Conservation (phyloP, 2,888 invertebrate species). For the Ennomos fuscantarius region DNA sequence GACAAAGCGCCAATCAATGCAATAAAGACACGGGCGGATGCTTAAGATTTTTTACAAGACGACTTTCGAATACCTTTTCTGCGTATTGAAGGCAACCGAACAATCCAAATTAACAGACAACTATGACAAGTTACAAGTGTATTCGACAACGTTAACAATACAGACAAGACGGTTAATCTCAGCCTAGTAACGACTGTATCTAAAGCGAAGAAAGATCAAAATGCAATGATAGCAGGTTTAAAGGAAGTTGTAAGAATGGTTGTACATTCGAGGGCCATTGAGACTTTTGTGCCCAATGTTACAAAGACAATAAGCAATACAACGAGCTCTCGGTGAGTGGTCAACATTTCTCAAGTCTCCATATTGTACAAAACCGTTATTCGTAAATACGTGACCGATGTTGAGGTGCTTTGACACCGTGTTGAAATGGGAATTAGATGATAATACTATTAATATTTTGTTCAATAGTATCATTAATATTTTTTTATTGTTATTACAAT, state of each 20-base stretch:
- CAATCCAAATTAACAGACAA: conserved; percentile 81
- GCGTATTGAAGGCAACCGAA: conserved; percentile 68
- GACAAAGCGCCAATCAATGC: conserved; percentile 68
- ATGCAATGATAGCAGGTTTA: conserved; percentile 29
- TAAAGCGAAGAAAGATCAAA: conserved; percentile 40
- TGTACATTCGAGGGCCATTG: conserved; percentile 61
- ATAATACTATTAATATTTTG: conserved; percentile 1
- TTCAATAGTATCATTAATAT: neutral
- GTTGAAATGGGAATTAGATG: conserved; percentile 17
- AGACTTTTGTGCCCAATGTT: conserved; percentile 68
- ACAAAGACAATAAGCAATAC: conserved; percentile 76
- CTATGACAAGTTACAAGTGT: conserved; percentile 81
- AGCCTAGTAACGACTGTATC: conserved; percentile 38
- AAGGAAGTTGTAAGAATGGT: conserved; percentile 40
- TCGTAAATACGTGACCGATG: conserved; percentile 54
- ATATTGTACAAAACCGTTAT: conserved; percentile 63
- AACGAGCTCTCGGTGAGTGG: conserved; percentile 75
- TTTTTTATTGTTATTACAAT: too few relatives aligned
- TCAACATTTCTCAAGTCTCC: conserved; percentile 68
- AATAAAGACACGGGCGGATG: conserved; percentile 52
- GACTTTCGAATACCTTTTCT: conserved; percentile 65
- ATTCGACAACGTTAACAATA: conserved; percentile 52
- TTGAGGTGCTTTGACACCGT: conserved; percentile 32
- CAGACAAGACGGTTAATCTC: conserved; percentile 21
- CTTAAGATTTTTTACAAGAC: conserved; percentile 54